Evolutionary conservation across 2,113 vertebrate species (phyloP).

Genomic region (Crotophaga sulcirostris): DNA sequence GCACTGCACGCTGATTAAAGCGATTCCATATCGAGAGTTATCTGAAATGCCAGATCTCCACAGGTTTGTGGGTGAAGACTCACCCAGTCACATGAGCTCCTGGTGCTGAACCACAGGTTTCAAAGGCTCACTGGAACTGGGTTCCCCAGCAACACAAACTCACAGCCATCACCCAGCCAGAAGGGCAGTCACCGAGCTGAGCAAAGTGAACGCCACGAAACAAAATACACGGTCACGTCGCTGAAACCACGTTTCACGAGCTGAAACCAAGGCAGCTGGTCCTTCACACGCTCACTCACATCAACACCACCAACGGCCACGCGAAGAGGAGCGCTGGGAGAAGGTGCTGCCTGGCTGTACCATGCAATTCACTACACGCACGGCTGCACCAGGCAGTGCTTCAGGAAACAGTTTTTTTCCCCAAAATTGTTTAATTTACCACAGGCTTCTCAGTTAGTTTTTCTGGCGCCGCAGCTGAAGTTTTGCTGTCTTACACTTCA

Average conservation of each 20-base stretch:
- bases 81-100: accelerated
- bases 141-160: too few species aligned
- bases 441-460: accelerated
- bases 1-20: accelerated
- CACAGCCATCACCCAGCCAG: too few species aligned
- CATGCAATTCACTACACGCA: accelerated
- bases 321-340: accelerated
- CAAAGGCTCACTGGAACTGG: not conserved
- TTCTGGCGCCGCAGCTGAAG: not conserved
- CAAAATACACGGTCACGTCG: too few species aligned
- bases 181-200: too few species aligned
- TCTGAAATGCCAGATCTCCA: not conserved
- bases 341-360: not conserved
- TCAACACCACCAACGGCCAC: accelerated
- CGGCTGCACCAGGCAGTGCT: not conserved
- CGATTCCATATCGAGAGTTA: accelerated
- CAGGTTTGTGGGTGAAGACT: not conserved
- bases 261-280: accelerated
- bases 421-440: not conserved
- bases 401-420: not conserved
- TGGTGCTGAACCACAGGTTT: not conserved
- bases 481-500: not conserved
- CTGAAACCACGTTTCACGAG: too few species aligned
- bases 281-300: not conserved
- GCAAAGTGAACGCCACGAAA: too few species aligned